Base-by-base conservation (phyloP, 2,888 invertebrate species). In the Watsonalla binaria region DNA sequence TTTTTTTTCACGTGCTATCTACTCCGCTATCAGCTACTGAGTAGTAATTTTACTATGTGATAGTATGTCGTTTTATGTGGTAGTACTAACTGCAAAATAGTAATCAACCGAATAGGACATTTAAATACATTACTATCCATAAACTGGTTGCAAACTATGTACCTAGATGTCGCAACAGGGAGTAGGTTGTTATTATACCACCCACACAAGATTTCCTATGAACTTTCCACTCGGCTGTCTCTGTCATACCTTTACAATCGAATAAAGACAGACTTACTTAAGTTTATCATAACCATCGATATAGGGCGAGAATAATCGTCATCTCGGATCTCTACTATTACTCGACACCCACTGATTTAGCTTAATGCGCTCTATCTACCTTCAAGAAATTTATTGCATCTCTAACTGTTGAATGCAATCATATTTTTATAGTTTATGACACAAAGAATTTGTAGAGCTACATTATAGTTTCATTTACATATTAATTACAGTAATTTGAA, bases 321-420 rank as follows among this genome's bases (percentile, higher is more conserved):
- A 69, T 74, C 80, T 37, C 37, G 37, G 11, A 79, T 82, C 80
- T 80, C 68, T 67, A 71, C 74, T 78, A 76, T 77, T 80, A 78
- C 71, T 71, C 72, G 68, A 80, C 86, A 72, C 85, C 88, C 84
- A 86, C 86, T 74, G 71, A 51, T 45, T 68, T 70, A 73, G 70
- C 72, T 74, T 72, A 71, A 65, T 71, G 70, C 74, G 74, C 72
- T 64, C 4, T 24, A 76, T 74, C 77, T 67, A 56, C 62, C 59
- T 58, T 60, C 52, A 53, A 75, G 77, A 77, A 77, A 82, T 84
- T 84, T 85, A 84, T 79, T 80, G 82, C 82, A 82, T 71, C 74
- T 70, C 72, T 67, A 71, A 63, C 73, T 61, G 68, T 64, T 68
- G 59, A 59, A 64, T 62, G 65, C 70, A 71, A 76, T 42, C 11